Evolutionary conservation across 2,888 invertebrate genomes (phyloP), one percentile per base, ranked within the genome.

Genomic region (Eulithis prunata): DNA sequence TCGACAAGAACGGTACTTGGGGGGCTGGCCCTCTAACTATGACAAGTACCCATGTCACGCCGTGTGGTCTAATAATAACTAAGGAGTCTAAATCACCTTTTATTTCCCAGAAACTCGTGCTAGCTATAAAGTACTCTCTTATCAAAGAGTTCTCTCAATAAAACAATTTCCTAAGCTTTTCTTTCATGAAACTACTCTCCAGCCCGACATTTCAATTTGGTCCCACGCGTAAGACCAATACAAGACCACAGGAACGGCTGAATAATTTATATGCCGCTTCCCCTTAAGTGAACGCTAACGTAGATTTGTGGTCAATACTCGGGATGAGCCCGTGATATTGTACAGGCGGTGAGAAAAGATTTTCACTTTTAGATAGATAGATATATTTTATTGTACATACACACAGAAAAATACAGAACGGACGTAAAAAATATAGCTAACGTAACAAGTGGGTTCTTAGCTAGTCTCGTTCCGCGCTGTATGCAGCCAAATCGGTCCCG

Each of bases 231-330:
- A 49, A 53, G 51, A 46, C 67, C 69, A 60, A 57, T 68, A 61
- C 69, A 66, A 62, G 60, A 66, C 66, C 65, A 58, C 64, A 64
- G 60, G 57, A 59, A 66, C 46, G 54, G 32, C 38, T 71, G 68
- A 71, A 71, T 73, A 60, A 72, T 72, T 71, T 71, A 70, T 71
- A 66, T 53, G 45, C 59, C 46, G 64, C 52, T 63, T 68, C 64
- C 69, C 75, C 77, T 77, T 79, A 76, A 81, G 63, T 51, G 71
- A 68, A 70, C 72, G 73, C 77, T 79, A 79, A 78, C 78, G 74
- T 78, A 74, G 77, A 81, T 82, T 80, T 83, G 82, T 79, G 81
- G 79, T 77, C 80, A 82, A 78, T 82, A 80, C 76, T 62, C 64
- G 66, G 68, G 73, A 76, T 75, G 75, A 56, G 73, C 62, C 78